phyloP scores from a whole-genome alignment of 2,888 invertebrate genomes.

The Gandaritis pyraliata region DNA sequence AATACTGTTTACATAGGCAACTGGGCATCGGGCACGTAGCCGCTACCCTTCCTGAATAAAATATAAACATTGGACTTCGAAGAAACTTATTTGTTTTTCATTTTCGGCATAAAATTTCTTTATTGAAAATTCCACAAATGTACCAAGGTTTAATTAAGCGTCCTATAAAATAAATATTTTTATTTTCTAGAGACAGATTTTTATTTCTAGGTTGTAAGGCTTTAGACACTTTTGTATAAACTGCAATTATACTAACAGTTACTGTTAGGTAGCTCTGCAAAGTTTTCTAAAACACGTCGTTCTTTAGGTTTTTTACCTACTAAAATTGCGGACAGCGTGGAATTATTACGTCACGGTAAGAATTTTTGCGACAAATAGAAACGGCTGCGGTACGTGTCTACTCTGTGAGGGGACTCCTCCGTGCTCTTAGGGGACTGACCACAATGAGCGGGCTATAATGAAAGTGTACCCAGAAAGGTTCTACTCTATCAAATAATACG shows the following conservation, averaged over 20 bases:
- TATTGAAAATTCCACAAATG: slow-evolving; percentile 28
- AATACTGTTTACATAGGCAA: slow-evolving; percentile 39
- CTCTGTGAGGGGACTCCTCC: slow-evolving; percentile 55
- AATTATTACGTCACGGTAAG: slow-evolving; percentile 32
- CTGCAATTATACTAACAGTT: background rate
- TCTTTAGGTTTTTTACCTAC: background rate
- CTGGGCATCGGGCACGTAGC: slow-evolving; percentile 40
- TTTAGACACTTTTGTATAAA: background rate
- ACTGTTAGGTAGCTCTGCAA: background rate
- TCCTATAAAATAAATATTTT: slow-evolving; percentile 1
- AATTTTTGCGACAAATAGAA: slow-evolving; percentile 62
- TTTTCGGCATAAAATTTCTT: slow-evolving; percentile 28
- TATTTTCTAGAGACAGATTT: background rate
- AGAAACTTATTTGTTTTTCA: slow-evolving; percentile 33
- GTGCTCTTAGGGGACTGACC: slow-evolving; percentile 58
- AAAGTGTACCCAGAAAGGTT: slow-evolving; percentile 61
- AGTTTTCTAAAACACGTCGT: background rate
- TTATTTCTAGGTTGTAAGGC: background rate
- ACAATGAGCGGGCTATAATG: slow-evolving; percentile 66
- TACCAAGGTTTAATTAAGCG: slow-evolving; percentile 15
- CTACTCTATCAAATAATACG: slow-evolving; percentile 52
- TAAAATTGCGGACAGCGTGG: background rate
- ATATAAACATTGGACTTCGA: slow-evolving; percentile 32
- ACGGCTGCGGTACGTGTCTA: slow-evolving; percentile 51
- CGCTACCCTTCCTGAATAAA: slow-evolving; percentile 39